phyloP scores from a whole-genome alignment of 1,140 invertebrate species.

The Parasteatoda tepidariorum region DNA sequence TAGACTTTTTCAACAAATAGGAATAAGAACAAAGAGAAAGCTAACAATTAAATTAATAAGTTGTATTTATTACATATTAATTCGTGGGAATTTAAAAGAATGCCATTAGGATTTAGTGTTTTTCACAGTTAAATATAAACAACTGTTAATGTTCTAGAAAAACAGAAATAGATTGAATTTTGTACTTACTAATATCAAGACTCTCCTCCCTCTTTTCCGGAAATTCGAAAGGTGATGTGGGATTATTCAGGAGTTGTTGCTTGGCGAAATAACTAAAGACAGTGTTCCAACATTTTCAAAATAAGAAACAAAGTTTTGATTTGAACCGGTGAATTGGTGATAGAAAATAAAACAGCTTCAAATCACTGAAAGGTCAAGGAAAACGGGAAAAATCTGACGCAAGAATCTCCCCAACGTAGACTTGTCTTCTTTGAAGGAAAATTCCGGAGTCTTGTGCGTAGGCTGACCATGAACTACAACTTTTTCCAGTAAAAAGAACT shows the following conservation, averaged over 20 bases:
- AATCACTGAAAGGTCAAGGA: slow-evolving; percentile 14
- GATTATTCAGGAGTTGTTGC: neutral
- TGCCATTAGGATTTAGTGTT: too few species aligned
- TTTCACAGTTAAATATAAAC: too few species aligned
- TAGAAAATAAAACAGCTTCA: neutral
- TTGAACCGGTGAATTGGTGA: neutral
- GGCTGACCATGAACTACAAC: slow-evolving; percentile 53
- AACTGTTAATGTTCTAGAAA: too few species aligned
- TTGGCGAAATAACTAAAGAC: neutral
- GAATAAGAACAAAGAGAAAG: too few species aligned
- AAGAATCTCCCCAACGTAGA: slow-evolving; percentile 64
- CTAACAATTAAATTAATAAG: too few species aligned
- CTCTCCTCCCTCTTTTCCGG: neutral
- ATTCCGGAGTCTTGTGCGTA: slow-evolving; percentile 62
- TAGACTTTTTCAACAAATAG: too few species aligned
- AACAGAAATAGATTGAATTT: too few species aligned
- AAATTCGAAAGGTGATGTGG: neutral
- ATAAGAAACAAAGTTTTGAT: neutral
- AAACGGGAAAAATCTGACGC: slow-evolving; percentile 27
- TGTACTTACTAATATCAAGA: too few species aligned
- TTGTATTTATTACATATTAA: too few species aligned
- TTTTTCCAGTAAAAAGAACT: neutral
- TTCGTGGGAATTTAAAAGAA: too few species aligned
- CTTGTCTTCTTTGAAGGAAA: slow-evolving; percentile 64
- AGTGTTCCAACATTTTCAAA: slow-evolving; percentile 1